Conservation (phyloP, 2,888 invertebrate genomes). For the Meganola albula region DNA sequence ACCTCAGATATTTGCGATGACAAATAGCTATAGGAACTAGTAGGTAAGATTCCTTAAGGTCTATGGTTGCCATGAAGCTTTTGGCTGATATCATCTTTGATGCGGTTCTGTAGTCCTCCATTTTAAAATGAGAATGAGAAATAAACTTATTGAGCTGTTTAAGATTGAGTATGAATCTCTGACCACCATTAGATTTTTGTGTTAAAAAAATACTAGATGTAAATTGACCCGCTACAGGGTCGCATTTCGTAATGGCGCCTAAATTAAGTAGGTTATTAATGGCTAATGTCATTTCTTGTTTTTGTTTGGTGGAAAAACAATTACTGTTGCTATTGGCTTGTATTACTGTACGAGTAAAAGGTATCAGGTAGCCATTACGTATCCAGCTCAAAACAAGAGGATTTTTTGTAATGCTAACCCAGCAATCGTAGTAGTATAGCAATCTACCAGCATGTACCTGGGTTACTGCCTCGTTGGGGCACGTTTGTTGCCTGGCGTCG, state of each 20-base stretch:
- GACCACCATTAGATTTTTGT: slow-evolving; percentile 18
- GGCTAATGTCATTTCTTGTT: slow-evolving; percentile 10
- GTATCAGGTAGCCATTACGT: slow-evolving; percentile 1
- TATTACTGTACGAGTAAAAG: neutral
- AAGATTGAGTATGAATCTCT: slow-evolving; percentile 21
- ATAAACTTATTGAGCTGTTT: slow-evolving; percentile 23
- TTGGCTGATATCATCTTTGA: slow-evolving; percentile 9
- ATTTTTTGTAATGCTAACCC: neutral
- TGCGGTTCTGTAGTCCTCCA: slow-evolving; percentile 26
- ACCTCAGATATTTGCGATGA: slow-evolving; percentile 4
- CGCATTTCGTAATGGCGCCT: slow-evolving; percentile 17
- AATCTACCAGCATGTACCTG: neutral
- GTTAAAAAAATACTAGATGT: slow-evolving; percentile 20
- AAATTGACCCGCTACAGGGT: slow-evolving; percentile 14
- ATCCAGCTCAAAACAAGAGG: neutral
- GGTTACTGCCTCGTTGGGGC: neutral
- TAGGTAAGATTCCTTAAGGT: slow-evolving; percentile 21
- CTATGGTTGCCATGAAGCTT: slow-evolving; percentile 20
- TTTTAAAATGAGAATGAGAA: slow-evolving; percentile 20
- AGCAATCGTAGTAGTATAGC: neutral
- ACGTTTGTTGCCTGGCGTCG: neutral
- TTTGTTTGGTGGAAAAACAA: neutral
- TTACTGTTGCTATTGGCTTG: neutral
- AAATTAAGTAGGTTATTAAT: slow-evolving; percentile 18
- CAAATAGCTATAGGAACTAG: neutral